phyloP scores from a whole-genome alignment of 37 sponge, comb jelly and placozoan genomes.

The Diacarnus erythraeanus region DNA sequence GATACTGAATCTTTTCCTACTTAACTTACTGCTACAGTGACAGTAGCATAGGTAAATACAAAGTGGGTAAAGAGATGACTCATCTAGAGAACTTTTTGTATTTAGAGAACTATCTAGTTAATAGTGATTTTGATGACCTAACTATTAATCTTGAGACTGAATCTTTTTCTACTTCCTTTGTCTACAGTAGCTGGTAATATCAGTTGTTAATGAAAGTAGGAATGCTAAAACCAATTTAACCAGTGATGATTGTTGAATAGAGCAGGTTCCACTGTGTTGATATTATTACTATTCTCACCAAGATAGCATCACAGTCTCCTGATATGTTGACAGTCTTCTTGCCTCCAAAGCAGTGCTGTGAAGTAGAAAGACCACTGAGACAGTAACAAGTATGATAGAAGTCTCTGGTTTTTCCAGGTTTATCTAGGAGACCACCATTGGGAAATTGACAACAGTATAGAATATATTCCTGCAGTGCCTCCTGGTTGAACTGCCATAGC shows the following conservation, averaged over 20 bases:
- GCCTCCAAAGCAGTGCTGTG: slow-evolving; percentile 76
- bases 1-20: no score
- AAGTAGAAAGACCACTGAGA: slow-evolving; percentile 88
- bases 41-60: no score
- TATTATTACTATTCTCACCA: slow-evolving; percentile 29
- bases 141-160: no score
- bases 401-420: slow-evolving; percentile 91
- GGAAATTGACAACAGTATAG: slow-evolving; percentile 88
- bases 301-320: slow-evolving; percentile 1
- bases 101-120: no score
- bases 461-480: slow-evolving; percentile 90
- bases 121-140: no score
- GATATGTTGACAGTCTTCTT: slow-evolving; percentile 24
- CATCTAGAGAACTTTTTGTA: no score
- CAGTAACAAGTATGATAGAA: slow-evolving; percentile 97
- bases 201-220: no score
- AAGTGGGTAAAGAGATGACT: no score
- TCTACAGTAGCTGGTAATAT: no score
- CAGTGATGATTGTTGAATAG: not conserved
- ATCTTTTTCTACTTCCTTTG: no score
- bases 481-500: slow-evolving; percentile 66
- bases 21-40: no score
- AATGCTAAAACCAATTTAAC: no score
- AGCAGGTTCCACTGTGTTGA: not conserved
- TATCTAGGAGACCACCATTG: slow-evolving; percentile 88